These are phyloP conservation scores for Mola mola DNA, from an alignment of 2,113 vertebrate genomes.

Conservation along the genomic window DNA sequence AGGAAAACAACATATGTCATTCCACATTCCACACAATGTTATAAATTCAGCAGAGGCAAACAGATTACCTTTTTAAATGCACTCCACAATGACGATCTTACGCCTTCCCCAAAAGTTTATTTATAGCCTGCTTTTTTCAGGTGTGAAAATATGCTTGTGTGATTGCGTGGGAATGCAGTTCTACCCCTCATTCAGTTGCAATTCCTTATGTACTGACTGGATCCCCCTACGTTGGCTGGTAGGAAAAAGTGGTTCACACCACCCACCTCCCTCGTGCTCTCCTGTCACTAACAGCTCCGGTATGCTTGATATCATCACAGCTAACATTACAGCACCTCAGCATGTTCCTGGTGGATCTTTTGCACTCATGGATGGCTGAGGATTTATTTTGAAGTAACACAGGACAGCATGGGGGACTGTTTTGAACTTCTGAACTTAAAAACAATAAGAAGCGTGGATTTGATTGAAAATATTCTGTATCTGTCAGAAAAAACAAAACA, in stretches of 20 bases:
- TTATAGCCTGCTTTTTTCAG: background rate
- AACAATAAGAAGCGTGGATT: background rate
- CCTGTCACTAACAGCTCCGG: slow-evolving; percentile 48
- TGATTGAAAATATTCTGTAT: slow-evolving; percentile 6
- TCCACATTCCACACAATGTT: slow-evolving; percentile 17
- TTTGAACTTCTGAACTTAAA: background rate
- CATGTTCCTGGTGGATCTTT: slow-evolving; percentile 67
- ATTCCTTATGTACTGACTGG: slow-evolving; percentile 38
- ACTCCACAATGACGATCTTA: background rate
- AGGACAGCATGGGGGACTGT: background rate
- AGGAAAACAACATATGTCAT: slow-evolving; percentile 5
- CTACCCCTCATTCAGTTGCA: slow-evolving; percentile 11
- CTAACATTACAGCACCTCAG: slow-evolving; percentile 75
- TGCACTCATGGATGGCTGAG: slow-evolving; percentile 32
- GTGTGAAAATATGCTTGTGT: background rate
- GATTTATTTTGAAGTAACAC: slow-evolving; percentile 19
- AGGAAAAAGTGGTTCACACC: slow-evolving; percentile 62
- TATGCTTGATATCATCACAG: slow-evolving; percentile 58
- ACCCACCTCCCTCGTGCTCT: slow-evolving; percentile 67
- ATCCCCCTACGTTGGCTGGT: slow-evolving; percentile 17
- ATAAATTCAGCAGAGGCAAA: background rate
- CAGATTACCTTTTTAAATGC: background rate
- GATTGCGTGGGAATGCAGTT: background rate
- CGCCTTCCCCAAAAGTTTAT: background rate
- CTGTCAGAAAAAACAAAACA: background rate